These are phyloP conservation scores for Drosophila cracens DNA, from an alignment of 2,888 invertebrate genomes.

Conservation along the genomic window DNA sequence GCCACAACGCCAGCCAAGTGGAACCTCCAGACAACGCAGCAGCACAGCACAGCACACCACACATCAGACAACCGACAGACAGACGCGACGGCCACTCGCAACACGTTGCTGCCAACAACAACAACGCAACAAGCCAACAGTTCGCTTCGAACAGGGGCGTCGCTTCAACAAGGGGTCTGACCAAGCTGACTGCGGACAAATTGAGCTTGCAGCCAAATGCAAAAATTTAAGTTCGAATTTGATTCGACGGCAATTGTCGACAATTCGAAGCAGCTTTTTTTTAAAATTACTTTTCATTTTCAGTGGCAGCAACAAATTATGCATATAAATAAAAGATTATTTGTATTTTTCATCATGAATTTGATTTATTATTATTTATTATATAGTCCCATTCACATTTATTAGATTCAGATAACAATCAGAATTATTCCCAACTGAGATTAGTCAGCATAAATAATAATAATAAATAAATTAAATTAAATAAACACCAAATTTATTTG, in stretches of 20 bases:
- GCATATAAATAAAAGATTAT: too few relatives aligned
- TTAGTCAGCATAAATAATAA: too few relatives aligned
- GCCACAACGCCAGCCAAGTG: conserved; percentile 40
- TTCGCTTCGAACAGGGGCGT: conserved; percentile 34
- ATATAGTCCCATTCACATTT: background rate
- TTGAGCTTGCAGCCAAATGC: background rate
- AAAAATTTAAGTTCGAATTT: background rate
- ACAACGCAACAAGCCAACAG: conserved; percentile 12
- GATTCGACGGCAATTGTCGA: background rate
- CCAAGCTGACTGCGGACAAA: background rate
- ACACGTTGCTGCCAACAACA: conserved; percentile 52
- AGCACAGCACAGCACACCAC: conserved; percentile 28
- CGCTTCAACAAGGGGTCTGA: background rate
- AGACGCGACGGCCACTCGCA: conserved; percentile 34
- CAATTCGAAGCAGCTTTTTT: background rate
- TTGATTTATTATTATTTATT: background rate
- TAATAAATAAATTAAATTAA: background rate
- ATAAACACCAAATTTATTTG: background rate
- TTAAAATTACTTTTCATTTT: background rate
- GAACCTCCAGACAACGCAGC: conserved; percentile 34
- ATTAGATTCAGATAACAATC: background rate
- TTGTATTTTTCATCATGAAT: too few relatives aligned
- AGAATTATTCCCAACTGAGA: background rate
- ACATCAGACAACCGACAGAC: background rate
- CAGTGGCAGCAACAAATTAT: background rate